phyloP scores from a whole-genome alignment of 2,797 vertebrate species.

The Nyctibius grandis region DNA sequence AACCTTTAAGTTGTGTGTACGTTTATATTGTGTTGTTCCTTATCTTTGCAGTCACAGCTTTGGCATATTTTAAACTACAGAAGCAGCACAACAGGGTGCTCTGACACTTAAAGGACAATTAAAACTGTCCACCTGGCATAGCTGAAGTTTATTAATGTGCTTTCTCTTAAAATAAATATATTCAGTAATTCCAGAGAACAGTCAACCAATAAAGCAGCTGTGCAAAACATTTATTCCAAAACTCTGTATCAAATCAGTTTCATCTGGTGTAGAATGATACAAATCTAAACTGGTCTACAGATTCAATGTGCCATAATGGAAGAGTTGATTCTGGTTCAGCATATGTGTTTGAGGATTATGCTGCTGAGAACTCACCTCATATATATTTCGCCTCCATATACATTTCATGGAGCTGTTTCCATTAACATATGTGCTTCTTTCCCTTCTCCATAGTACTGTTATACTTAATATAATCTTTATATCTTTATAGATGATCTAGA shows the following conservation, averaged over 20 bases:
- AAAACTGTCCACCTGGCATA: not conserved
- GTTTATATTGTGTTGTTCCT: not conserved
- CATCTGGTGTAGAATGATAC: not conserved
- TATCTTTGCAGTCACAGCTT: not conserved
- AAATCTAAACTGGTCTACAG: not conserved
- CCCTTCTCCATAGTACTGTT: not conserved
- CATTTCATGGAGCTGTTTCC: not conserved
- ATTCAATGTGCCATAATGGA: fast-evolving
- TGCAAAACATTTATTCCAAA: not conserved
- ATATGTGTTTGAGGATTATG: not conserved
- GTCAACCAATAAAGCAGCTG: not conserved
- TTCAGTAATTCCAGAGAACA: not conserved
- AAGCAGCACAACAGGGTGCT: not conserved
- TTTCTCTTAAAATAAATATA: not conserved
- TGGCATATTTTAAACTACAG: not conserved
- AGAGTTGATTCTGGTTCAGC: not conserved
- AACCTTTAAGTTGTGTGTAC: fast-evolving
- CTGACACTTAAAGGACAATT: not conserved
- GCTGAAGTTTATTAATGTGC: not conserved
- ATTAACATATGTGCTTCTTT: not conserved
- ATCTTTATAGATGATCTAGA: too few relatives aligned
- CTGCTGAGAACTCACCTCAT: not conserved
- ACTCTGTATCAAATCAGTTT: not conserved
- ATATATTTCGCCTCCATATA: not conserved
- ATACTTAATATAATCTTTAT: too few relatives aligned